Base-by-base conservation (phyloP, 2,113 vertebrate species). In the Pelecanus crispus region DNA sequence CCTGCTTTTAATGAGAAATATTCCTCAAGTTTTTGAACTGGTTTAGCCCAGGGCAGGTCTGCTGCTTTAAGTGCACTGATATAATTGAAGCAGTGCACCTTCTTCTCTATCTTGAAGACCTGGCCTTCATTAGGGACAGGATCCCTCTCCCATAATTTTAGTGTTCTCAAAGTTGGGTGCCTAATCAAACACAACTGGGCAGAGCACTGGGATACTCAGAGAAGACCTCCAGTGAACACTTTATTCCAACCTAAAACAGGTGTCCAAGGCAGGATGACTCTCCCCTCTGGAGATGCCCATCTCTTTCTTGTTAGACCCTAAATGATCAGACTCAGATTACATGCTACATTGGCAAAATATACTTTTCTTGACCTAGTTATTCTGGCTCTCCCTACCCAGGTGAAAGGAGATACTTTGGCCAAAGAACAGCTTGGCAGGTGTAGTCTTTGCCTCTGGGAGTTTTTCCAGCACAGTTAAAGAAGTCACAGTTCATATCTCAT, bases 141-240 rank as follows among this genome's bases (percentile, higher is more conserved):
- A 70, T 49, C 8, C 7, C 32, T 65, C 15, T 79, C 6, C 8
- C 14, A 10, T 52, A 28, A 25, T 29, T 79, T 85, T 87, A 80
- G 1, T 10, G 61, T 80, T n/a, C 40, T 75, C 17, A 8, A 0
- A 8, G 7, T 16, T 56, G 8, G 3, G 1, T 56, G 28, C 75
- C 17, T 45, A 53, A 79, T n/a, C 7, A 68, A 77, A 36, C 14
- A 71, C 26, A 61, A 4, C 7, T 29, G 17, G 13, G 8, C 38
- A 58, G 0, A 2, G 22, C 11, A 12, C 9, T 81, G 13, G 19
- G 16, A n/a, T 63, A 28, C 21, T 34, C 31, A 70, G 21, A 53
- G 6, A 88, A 72, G 7, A 15, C 40, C 11, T 74, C 9, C 42
- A 67, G 20, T 0, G 3, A 63, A 58, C 4, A 29, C 0, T 1